Evolutionary conservation across 2,797 vertebrate species (phyloP).

Genomic region (Carcharodon carcharias): DNA sequence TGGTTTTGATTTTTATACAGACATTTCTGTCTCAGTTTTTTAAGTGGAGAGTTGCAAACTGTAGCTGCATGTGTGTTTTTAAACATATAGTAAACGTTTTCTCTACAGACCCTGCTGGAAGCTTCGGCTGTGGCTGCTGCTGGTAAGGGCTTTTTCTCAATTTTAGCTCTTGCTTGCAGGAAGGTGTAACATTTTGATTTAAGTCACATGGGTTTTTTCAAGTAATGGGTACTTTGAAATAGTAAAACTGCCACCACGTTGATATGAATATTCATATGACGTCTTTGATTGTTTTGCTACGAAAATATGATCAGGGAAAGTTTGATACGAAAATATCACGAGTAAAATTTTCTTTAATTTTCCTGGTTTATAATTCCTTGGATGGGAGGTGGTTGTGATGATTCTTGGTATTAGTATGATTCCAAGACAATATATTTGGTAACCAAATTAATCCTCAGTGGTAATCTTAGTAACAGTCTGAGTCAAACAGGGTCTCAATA

Average conservation of each 20-base stretch:
- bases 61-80: background rate
- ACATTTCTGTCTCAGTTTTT: slow-evolving; percentile 30
- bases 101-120: slow-evolving; percentile 77
- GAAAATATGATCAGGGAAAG: background rate
- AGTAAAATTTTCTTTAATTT: background rate
- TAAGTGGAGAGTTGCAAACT: background rate
- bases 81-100: slow-evolving; percentile 41
- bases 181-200: background rate
- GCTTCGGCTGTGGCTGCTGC: slow-evolving; percentile 75
- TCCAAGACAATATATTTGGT: background rate
- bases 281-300: background rate
- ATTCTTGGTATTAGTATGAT: background rate
- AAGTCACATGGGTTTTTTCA: background rate
- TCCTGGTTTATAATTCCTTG: background rate
- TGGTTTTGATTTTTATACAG: background rate
- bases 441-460: background rate
- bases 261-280: background rate
- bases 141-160: slow-evolving; percentile 56
- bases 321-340: background rate
- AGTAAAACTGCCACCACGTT: background rate
- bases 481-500: background rate
- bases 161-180: background rate
- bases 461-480: background rate
- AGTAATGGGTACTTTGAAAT: background rate
- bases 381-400: background rate